Evolutionary conservation across 2,113 vertebrate species (phyloP).

Genomic region (Coracopsis vasa): DNA sequence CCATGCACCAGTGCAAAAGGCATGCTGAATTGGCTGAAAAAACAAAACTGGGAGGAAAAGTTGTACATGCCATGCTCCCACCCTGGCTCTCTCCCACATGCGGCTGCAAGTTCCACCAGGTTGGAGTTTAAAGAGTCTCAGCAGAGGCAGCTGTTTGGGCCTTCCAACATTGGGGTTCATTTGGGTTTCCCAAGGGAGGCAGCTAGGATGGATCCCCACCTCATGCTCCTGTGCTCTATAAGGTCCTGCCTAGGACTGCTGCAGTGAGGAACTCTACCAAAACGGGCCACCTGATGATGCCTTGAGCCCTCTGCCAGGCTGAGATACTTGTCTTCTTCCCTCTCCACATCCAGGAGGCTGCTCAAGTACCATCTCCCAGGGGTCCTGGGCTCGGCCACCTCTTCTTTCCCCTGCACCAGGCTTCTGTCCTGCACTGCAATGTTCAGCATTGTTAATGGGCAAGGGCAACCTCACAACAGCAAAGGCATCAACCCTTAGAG

Average conservation of each 20-base stretch:
- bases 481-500: neutral
- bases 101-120: constrained; percentile 74
- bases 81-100: constrained; percentile 76
- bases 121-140: constrained; percentile 82
- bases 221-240: neutral
- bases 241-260: neutral
- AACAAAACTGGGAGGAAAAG: constrained; percentile 71
- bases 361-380: neutral
- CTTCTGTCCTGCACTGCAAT: neutral
- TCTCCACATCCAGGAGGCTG: neutral
- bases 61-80: constrained; percentile 78
- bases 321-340: neutral
- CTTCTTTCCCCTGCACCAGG: neutral
- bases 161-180: constrained; percentile 46
- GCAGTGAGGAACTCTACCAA: neutral
- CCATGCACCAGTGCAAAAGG: constrained; percentile 75
- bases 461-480: neutral
- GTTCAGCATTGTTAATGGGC: neutral
- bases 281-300: fast-evolving
- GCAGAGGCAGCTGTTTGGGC: constrained; percentile 79
- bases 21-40: constrained; percentile 74
- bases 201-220: neutral
- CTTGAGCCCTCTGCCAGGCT: neutral
- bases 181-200: constrained; percentile 38
- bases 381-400: neutral